Evolutionary conservation across 2,113 vertebrate genomes (phyloP).

Genomic region (Takifugu flavidus): DNA sequence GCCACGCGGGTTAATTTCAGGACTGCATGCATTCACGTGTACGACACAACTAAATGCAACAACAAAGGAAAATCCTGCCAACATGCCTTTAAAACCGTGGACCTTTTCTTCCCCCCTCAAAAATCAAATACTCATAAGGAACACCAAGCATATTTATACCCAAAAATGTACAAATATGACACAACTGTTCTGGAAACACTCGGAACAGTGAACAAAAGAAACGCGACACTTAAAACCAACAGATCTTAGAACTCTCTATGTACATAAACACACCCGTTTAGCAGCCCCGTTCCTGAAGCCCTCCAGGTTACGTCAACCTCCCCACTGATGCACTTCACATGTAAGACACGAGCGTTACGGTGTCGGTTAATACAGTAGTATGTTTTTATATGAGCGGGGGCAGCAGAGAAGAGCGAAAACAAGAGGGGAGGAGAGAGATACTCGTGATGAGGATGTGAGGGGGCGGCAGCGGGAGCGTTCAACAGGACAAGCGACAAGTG

Average conservation of each 20-base stretch:
- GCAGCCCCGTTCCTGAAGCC: constrained; percentile 47
- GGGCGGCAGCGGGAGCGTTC: constrained; percentile 5
- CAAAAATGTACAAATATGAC: constrained; percentile 57
- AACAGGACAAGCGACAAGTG: constrained; percentile 21
- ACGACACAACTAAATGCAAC: constrained; percentile 30
- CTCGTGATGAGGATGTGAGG: neutral
- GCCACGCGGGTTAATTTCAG: constrained; percentile 65
- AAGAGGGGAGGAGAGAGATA: constrained; percentile 7
- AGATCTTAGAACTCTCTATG: constrained; percentile 14
- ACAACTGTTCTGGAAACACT: constrained; percentile 54
- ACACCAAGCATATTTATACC: constrained; percentile 56
- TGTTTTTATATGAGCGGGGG: constrained; percentile 43
- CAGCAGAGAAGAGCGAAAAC: constrained; percentile 18
- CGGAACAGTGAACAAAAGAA: constrained; percentile 37
- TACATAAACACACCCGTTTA: constrained; percentile 48
- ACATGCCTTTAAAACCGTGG: constrained; percentile 63
- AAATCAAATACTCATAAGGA: constrained; percentile 47
- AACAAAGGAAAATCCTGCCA: constrained; percentile 41
- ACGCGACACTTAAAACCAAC: neutral
- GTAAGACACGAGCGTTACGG: constrained; percentile 56
- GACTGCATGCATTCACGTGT: constrained; percentile 70
- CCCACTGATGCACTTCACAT: constrained; percentile 36
- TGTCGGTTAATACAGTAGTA: constrained; percentile 66
- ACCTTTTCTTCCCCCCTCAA: constrained; percentile 25
- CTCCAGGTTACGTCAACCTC: constrained; percentile 25